Percentiles rank a stretch among this genome's conserved stretches.
Evolutionary conservation across 1,140 invertebrate species (phyloP).

Genomic region (Drosophila guanche): DNA sequence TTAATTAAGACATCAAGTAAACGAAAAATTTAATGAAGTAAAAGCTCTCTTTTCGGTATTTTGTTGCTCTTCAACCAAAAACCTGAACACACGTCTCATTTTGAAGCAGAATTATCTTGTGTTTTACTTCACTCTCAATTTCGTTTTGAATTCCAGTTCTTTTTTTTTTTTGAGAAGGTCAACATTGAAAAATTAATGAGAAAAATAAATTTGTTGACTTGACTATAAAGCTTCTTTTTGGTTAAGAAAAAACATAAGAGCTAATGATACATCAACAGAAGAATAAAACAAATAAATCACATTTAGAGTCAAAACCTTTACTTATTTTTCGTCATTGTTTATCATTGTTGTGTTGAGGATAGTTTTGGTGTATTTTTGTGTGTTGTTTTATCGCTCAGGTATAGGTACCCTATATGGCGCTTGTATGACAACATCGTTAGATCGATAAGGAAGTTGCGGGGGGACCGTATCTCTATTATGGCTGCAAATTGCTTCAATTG

Average conservation of each 20-base stretch:
- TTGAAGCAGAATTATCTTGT: background rate
- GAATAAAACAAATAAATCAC: slow-evolving; percentile 25
- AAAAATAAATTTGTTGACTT: slow-evolving; percentile 43
- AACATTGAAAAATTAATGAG: slow-evolving; percentile 2
- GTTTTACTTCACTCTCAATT: slow-evolving; percentile 26
- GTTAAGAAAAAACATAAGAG: slow-evolving; percentile 7
- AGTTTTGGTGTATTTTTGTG: slow-evolving; percentile 7
- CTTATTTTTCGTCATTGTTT: slow-evolving; percentile 22
- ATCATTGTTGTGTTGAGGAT: slow-evolving; percentile 9
- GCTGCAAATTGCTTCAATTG: slow-evolving; percentile 36
- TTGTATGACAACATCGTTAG: slow-evolving; percentile 60
- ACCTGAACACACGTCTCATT: background rate
- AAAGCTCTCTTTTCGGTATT: too few relatives aligned
- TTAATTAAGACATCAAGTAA: too few relatives aligned
- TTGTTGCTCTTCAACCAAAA: background rate
- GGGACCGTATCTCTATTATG: slow-evolving; percentile 16
- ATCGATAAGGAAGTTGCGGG: slow-evolving; percentile 14
- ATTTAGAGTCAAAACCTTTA: slow-evolving; percentile 39
- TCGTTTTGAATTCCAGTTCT: slow-evolving; percentile 67
- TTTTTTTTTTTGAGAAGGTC: slow-evolving; percentile 23
- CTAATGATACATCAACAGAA: slow-evolving; percentile 31
- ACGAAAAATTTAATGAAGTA: too few relatives aligned
- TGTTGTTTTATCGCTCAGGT: slow-evolving; percentile 14
- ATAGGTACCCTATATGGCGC: slow-evolving; percentile 39
- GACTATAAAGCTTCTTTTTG: slow-evolving; percentile 36